Evolutionary conservation across 2,888 invertebrate genomes (phyloP).

Genomic region (Eupithecia subumbrata): DNA sequence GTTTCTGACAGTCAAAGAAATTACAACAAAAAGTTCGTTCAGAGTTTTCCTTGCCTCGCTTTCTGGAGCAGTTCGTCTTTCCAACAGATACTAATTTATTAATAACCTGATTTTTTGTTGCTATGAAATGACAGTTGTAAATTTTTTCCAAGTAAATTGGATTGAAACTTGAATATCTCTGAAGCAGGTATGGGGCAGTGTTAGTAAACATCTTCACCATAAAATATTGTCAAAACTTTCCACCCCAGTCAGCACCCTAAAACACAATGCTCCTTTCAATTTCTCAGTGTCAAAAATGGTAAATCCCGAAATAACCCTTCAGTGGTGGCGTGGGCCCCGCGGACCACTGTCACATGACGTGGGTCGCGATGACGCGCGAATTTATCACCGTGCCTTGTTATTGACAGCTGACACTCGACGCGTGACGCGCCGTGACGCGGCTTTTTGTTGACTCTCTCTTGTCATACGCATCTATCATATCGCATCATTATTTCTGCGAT

Average conservation of each 20-base stretch:
- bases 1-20: slow-evolving; percentile 16
- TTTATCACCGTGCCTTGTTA: slow-evolving; percentile 66
- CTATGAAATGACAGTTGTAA: background rate
- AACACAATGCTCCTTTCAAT: slow-evolving; percentile 35
- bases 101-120: background rate
- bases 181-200: background rate
- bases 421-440: slow-evolving; percentile 40
- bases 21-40: slow-evolving; percentile 15
- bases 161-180: background rate
- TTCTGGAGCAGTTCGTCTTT: background rate
- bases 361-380: slow-evolving; percentile 60
- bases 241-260: slow-evolving; percentile 15
- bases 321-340: slow-evolving; percentile 37
- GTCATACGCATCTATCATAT: slow-evolving; percentile 32
- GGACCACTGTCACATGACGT: slow-evolving; percentile 59
- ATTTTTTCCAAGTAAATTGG: background rate
- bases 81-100: slow-evolving; percentile 4
- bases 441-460: slow-evolving; percentile 44
- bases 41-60: slow-evolving; percentile 6
- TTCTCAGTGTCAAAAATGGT: slow-evolving; percentile 47
- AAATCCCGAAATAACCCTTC: slow-evolving; percentile 57
- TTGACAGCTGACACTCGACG: slow-evolving; percentile 57
- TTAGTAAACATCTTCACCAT: slow-evolving; percentile 12
- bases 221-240: slow-evolving; percentile 21
- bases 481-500: slow-evolving; percentile 25